phyloP scores from a whole-genome alignment of 2,888 invertebrate genomes.

The Agriopis marginaria region DNA sequence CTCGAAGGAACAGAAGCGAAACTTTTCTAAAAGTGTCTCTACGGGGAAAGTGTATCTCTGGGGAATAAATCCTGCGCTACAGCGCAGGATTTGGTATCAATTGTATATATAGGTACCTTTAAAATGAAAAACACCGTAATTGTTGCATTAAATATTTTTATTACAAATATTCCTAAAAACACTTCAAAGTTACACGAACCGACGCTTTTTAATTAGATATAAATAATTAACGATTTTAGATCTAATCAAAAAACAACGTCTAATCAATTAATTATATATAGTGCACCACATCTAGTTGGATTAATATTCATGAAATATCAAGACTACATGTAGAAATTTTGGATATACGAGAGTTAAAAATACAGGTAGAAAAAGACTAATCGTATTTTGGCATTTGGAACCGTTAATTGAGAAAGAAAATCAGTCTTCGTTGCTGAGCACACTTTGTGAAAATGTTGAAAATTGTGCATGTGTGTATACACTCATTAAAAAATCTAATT shows the following conservation, averaged over 20 bases:
- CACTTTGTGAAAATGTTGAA: slow-evolving; percentile 55
- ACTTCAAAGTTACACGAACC: slow-evolving; percentile 47
- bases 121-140: slow-evolving; percentile 53
- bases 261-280: slow-evolving; percentile 48
- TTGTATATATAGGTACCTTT: too few species aligned
- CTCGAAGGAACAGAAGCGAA: too few species aligned
- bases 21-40: too few species aligned
- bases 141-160: slow-evolving; percentile 72
- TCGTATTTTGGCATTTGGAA: slow-evolving; percentile 59
- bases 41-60: too few species aligned
- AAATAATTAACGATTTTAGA: background rate
- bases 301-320: slow-evolving; percentile 44
- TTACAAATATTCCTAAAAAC: slow-evolving; percentile 67
- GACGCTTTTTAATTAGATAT: slow-evolving; percentile 27
- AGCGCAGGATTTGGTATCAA: too few species aligned
- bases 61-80: too few species aligned
- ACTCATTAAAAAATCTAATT: slow-evolving; percentile 38
- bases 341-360: slow-evolving; percentile 45
- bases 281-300: slow-evolving; percentile 66
- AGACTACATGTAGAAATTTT: slow-evolving; percentile 28
- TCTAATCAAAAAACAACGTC: slow-evolving; percentile 35
- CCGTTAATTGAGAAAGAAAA: slow-evolving; percentile 58
- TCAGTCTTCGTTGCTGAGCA: slow-evolving; percentile 84
- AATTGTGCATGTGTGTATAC: slow-evolving; percentile 56
- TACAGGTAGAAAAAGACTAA: slow-evolving; percentile 56